Conservation (phyloP, 2,888 invertebrate genomes). For the Dolomedes plantarius region DNA sequence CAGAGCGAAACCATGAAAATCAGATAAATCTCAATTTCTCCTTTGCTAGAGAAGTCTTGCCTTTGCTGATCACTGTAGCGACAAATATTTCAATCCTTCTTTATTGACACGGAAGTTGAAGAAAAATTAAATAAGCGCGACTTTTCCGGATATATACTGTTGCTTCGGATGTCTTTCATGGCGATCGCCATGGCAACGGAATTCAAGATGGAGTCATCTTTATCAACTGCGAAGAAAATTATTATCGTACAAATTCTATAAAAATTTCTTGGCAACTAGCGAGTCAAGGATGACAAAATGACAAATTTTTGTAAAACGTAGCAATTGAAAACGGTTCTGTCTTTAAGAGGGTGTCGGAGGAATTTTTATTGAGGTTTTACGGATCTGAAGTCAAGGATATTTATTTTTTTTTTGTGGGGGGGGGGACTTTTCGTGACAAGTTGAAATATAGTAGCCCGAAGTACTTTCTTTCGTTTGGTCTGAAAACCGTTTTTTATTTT, state of each 20-base stretch:
- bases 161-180: constrained; percentile 49
- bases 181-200: constrained; percentile 36
- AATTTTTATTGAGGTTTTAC: neutral
- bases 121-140: constrained; percentile 50
- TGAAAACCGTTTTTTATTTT: no score
- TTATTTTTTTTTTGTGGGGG: no score
- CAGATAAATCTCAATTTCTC: constrained; percentile 7
- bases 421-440: no score
- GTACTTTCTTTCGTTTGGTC: no score
- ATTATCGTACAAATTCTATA: neutral
- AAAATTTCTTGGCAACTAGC: neutral
- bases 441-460: no score
- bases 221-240: neutral
- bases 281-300: neutral
- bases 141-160: constrained; percentile 31
- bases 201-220: constrained; percentile 50
- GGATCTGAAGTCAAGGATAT: no score
- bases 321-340: neutral
- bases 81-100: constrained; percentile 64
- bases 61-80: constrained; percentile 42
- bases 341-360: neutral
- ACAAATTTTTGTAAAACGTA: neutral
- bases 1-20: constrained; percentile 7
- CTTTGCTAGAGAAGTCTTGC: neutral
- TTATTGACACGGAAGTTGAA: constrained; percentile 54